These are phyloP conservation scores for Anthophora plumipes DNA, from an alignment of 2,888 invertebrate genomes.

Conservation along the genomic window DNA sequence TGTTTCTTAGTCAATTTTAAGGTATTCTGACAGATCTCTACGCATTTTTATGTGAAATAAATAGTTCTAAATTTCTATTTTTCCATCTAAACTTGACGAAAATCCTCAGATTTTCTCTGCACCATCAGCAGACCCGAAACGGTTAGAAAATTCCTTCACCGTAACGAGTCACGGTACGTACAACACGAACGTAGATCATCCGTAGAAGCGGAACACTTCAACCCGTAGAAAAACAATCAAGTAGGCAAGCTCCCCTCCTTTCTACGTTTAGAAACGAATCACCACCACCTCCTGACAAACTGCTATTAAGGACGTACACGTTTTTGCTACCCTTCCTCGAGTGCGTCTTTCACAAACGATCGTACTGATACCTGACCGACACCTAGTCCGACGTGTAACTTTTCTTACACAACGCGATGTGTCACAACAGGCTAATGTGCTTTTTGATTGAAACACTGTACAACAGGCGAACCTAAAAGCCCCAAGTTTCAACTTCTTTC, in stretches of 20 bases:
- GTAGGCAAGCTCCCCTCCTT: neutral
- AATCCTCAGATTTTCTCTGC: too few species aligned
- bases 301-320: neutral
- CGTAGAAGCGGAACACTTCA: neutral
- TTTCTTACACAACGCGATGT: neutral
- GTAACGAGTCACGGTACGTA: neutral
- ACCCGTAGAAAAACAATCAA: neutral
- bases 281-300: slow-evolving; percentile 2
- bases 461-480: slow-evolving; percentile 13
- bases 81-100: too few species aligned
- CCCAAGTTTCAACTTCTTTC: neutral
- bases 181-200: neutral
- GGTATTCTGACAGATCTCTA: too few species aligned
- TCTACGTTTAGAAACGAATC: slow-evolving; percentile 28
- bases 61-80: too few species aligned
- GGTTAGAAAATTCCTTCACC: neutral
- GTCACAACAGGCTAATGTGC: slow-evolving; percentile 5
- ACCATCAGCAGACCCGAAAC: too few species aligned
- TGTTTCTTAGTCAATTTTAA: too few species aligned
- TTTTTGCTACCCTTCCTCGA: neutral
- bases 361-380: neutral
- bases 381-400: neutral
- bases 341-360: neutral
- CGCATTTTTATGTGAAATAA: too few species aligned
- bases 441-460: slow-evolving; percentile 11